Base-by-base conservation (phyloP, 2,113 vertebrate genomes). In the Rallus limicola region DNA sequence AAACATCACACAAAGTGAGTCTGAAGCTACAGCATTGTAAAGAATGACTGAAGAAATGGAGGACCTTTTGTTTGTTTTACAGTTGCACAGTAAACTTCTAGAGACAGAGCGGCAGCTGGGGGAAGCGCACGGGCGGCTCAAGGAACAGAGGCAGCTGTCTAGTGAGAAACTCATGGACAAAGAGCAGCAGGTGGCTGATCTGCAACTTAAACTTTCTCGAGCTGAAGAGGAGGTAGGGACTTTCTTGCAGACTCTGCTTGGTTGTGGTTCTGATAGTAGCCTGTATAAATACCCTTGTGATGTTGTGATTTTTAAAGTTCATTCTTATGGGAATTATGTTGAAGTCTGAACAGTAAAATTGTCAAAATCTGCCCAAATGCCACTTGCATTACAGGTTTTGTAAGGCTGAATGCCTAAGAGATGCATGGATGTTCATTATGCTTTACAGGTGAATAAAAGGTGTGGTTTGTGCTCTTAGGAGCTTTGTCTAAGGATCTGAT, bases 131-230 rank as follows among this genome's bases (percentile, higher is more conserved):
- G 99, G 99, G n/a, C 98, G 99, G 55, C 98, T 99, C 36, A 99
- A 99, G 97, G 99, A 99, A 18, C 99, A 99, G 98, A 98, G 99
- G 95, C 99, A 99, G 95, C 98, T 99, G 15, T 99, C 99, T 4
- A 99, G 99, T 94, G 99, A 99, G 97, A 99, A 99, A 75, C 95
- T 99, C 71, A 99, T 99, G 98, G 99, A 99, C 96, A 98, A 98
- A 53, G 99, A 99, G 93, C 99, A 99, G 92, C 99, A 99, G 85
- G 99, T 98, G 48, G 99, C 99, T 28, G 99, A 99, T 93, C 96
- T 99, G 56, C 99, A 99, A 24, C 98, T 99, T 68, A 99, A 99
- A 97, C 98, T 99, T 59, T 99, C 99, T 36, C 99, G 99, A 65
- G 97, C 98, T 63, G 99, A 99, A 92, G 99, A 99, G 69, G 98